These are phyloP conservation scores for Bombus superbus DNA, from an alignment of 1,140 invertebrate genomes.

Conservation along the genomic window DNA sequence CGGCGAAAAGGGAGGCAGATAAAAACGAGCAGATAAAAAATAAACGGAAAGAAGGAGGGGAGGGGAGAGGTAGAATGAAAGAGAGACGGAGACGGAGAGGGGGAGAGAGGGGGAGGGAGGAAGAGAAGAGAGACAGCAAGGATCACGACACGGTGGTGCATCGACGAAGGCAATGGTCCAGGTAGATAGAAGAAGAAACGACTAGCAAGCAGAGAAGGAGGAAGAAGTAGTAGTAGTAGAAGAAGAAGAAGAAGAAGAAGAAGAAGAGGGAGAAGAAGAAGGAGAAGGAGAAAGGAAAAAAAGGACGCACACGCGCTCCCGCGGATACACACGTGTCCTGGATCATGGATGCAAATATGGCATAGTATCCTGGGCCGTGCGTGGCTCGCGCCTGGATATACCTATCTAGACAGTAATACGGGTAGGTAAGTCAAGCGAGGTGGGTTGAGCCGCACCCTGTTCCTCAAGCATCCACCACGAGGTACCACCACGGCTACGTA, in stretches of 20 bases:
- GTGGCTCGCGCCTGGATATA: slow-evolving; percentile 71
- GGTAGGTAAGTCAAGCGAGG: slow-evolving; percentile 79
- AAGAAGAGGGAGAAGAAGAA: not conserved
- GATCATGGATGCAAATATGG: slow-evolving; percentile 78
- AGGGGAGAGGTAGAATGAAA: not conserved
- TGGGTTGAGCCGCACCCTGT: slow-evolving; percentile 80
- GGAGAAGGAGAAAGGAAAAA: slow-evolving; percentile 19
- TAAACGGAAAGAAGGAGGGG: slow-evolving; percentile 1
- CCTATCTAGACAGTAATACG: slow-evolving; percentile 78
- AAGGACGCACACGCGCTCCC: slow-evolving; percentile 48
- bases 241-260: not conserved
- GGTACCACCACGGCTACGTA: slow-evolving; percentile 30
- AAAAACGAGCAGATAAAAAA: slow-evolving; percentile 23
- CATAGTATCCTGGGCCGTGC: slow-evolving; percentile 69
- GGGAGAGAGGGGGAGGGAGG: not conserved
- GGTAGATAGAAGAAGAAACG: not conserved
- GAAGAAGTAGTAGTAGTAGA: not conserved
- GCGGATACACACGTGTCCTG: slow-evolving; percentile 72
- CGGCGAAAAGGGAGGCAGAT: not conserved
- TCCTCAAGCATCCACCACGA: slow-evolving; percentile 77
- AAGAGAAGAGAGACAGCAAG: slow-evolving; percentile 3
- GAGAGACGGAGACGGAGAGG: not conserved
- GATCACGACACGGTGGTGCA: slow-evolving; percentile 20
- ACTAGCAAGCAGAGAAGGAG: slow-evolving; percentile 1
- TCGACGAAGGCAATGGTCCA: slow-evolving; percentile 30